Evolutionary conservation across 1,140 invertebrate species (phyloP), one percentile per base, ranked within the genome.

Genomic region (Eumeta japonica): DNA sequence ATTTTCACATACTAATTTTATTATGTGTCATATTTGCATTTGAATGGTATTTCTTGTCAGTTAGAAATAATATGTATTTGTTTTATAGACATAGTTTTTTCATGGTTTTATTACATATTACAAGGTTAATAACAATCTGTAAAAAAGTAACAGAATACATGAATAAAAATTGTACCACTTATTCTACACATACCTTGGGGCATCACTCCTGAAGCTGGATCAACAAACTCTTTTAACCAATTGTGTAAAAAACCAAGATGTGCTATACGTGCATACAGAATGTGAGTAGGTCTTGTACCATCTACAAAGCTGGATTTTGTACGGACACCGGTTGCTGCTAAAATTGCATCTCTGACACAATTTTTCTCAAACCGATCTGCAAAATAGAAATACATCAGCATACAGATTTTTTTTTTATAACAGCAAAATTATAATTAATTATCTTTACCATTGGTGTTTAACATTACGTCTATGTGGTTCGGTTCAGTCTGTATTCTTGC

Each of bases 171-270:
- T n/a, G n/a, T n/a, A n/a, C n/a, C n/a, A n/a, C n/a, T n/a, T n/a
- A n/a, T n/a, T n/a, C 14, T n/a, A 32, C 16, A 38, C 32, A 24
- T 52, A 76, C 75, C 75, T 55, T 76, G 72, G 1, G 75, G 76
- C 73, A 58, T 77, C 51, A 80, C 53, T 43, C 81, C 72, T 76
- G 84, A 81, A 9, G 82, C 75, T 3, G 82, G 70, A 36, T 85
- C 81, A 42, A 83, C 82, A 41, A 86, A 85, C 58, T 84, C 87
- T 42, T 81, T 77, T 29, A 96, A 79, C 44, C 87, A 79, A 61
- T 88, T 89, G 58, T 94, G 89, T 36, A 95, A 79, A 77, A 88
- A 91, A 2, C 94, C 93, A 24, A 95, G 78, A 60, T 94, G 90
- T 2, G 88, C 83, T 5, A 96, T 70, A 31, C 89, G 80, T 10